phyloP scores from a whole-genome alignment of 2,797 vertebrate genomes.

The Pseudochirops cupreus region DNA sequence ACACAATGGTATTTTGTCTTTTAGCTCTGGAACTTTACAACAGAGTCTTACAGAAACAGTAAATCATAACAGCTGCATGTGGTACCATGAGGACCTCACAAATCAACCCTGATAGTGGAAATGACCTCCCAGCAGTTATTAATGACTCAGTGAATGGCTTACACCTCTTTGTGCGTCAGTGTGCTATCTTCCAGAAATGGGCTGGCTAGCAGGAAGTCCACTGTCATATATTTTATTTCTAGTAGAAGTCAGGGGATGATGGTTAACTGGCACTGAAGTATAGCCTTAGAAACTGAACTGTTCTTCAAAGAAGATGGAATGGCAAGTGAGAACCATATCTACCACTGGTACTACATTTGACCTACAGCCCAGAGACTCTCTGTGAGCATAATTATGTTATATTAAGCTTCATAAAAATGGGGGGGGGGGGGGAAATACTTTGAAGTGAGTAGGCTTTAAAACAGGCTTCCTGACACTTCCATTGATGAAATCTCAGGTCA shows the following conservation, averaged over 20 bases:
- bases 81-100: not conserved
- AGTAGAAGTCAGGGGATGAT: not conserved
- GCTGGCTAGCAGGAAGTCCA: not conserved
- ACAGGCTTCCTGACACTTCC: not conserved
- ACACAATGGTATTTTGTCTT: conserved; percentile 36
- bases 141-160: not conserved
- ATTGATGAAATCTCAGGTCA: not conserved
- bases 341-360: not conserved
- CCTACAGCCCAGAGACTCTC: not conserved
- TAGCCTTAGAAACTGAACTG: not conserved
- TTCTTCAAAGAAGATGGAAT: not conserved
- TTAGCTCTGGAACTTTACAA: conserved; percentile 33
- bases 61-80: conserved; percentile 10
- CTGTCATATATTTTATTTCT: not conserved
- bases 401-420: not conserved
- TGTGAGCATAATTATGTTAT: not conserved
- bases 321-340: not conserved
- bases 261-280: not conserved
- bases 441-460: not conserved
- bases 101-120: conserved; percentile 13
- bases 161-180: not conserved
- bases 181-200: not conserved
- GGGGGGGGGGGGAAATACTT: too few relatives aligned
- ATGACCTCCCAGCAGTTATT: not conserved
- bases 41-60: conserved; percentile 17